Evolutionary conservation across 2,888 invertebrate species (phyloP).

Genomic region (Cynaeus angustus): DNA sequence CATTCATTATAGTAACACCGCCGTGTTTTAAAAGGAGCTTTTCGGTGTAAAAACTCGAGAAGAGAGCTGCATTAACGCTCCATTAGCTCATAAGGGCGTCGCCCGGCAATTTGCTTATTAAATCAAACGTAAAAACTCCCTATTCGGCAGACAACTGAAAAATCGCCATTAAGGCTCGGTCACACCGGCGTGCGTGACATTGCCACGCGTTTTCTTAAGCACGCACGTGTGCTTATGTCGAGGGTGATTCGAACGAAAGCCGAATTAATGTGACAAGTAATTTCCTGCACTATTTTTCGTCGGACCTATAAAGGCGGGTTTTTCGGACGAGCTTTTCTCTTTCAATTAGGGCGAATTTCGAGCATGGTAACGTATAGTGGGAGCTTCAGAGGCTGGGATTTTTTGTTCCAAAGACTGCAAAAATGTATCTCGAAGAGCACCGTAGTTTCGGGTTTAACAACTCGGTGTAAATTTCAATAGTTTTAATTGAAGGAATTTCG

Average conservation of each 20-base stretch:
- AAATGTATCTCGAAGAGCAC: too few species aligned
- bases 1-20: constrained; percentile 57
- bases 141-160: constrained; percentile 37
- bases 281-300: constrained; percentile 48
- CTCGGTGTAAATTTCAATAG: too few species aligned
- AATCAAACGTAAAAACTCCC: constrained; percentile 56
- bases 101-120: constrained; percentile 58
- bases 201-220: constrained; percentile 36
- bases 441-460: too few species aligned
- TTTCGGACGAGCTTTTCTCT: constrained; percentile 23
- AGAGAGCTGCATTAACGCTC: constrained; percentile 46
- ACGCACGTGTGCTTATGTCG: constrained; percentile 32
- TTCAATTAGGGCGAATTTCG: constrained; percentile 20
- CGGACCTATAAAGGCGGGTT: background rate
- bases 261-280: constrained; percentile 56
- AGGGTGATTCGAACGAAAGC: constrained; percentile 33
- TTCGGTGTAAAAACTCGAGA: constrained; percentile 43
- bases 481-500: too few species aligned
- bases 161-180: constrained; percentile 36
- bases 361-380: constrained; percentile 7
- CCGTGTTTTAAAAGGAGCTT: constrained; percentile 53
- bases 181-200: constrained; percentile 39
- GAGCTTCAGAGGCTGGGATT: background rate
- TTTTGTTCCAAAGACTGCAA: too few species aligned
- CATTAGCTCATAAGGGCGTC: constrained; percentile 53